These are phyloP conservation scores for Ancistrus triradiatus DNA, from an alignment of 2,113 vertebrate species.

Conservation along the genomic window DNA sequence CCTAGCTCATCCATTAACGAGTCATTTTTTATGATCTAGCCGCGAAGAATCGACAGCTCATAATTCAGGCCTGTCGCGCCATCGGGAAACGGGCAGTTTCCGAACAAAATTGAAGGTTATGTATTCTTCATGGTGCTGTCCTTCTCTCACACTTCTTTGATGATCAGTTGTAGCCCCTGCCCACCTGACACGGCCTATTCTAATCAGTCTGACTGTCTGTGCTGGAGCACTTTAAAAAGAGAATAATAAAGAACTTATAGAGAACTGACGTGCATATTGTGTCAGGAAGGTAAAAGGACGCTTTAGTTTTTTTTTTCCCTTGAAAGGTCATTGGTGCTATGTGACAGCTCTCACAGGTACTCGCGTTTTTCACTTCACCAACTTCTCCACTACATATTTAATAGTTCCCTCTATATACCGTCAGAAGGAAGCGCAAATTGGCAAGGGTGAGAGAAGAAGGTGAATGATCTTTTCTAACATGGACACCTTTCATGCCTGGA, in stretches of 20 bases:
- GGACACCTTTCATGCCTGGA: constrained; percentile 62
- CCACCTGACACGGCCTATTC: constrained; percentile 25
- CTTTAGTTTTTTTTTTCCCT: constrained; percentile 23
- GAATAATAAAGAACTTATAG: constrained; percentile 59
- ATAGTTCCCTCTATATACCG: constrained; percentile 66
- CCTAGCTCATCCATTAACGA: constrained; percentile 64
- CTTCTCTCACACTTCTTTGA: constrained; percentile 17
- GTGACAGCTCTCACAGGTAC: constrained; percentile 49
- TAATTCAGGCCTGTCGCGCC: constrained; percentile 58
- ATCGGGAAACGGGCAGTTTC: constrained; percentile 38
- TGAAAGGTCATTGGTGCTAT: constrained; percentile 50
- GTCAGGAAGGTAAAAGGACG: constrained; percentile 44
- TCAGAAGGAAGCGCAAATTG: constrained; percentile 68
- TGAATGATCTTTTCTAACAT: constrained; percentile 81
- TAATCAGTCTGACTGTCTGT: constrained; percentile 33
- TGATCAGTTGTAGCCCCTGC: constrained; percentile 46
- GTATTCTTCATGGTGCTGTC: constrained; percentile 54
- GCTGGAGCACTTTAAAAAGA: constrained; percentile 51
- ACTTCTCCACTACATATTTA: constrained; percentile 72
- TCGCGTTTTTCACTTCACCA: constrained; percentile 41
- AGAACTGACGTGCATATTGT: constrained; percentile 33
- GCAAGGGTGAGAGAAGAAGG: constrained; percentile 69
- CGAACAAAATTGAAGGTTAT: constrained; percentile 56
- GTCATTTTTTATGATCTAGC: constrained; percentile 64
- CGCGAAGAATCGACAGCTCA: constrained; percentile 40